phyloP scores from a whole-genome alignment of 2,888 invertebrate genomes.

The Synanthedon formicaeformis region DNA sequence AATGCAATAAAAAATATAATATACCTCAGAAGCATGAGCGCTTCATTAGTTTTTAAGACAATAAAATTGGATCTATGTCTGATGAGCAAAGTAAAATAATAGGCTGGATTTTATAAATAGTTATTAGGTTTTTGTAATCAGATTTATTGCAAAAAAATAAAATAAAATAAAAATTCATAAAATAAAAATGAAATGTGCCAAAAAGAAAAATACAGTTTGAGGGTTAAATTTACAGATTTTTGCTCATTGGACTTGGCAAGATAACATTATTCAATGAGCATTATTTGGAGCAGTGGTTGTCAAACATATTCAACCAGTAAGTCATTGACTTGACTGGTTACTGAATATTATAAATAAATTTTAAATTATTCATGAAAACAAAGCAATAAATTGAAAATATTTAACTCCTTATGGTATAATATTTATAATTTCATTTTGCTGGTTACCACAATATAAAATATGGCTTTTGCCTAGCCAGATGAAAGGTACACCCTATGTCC shows the following conservation, averaged over 20 bases:
- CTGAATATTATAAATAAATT: too few relatives aligned
- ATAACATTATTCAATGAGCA: conserved; percentile 1
- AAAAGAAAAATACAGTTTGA: conserved; percentile 16
- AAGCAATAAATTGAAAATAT: too few relatives aligned
- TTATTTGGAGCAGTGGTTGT: not conserved
- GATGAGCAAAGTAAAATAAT: conserved; percentile 21
- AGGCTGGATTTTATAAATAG: not conserved
- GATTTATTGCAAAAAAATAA: not conserved
- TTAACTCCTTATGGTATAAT: too few relatives aligned
- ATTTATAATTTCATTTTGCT: too few relatives aligned
- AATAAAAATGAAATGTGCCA: conserved; percentile 47
- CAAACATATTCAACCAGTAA: too few relatives aligned
- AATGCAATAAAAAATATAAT: conserved; percentile 37
- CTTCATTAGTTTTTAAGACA: conserved; percentile 51
- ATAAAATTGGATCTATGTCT: conserved; percentile 34
- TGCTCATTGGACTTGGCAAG: conserved; percentile 19
- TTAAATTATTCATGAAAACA: too few relatives aligned
- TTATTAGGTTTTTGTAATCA: not conserved
- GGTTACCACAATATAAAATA: too few relatives aligned
- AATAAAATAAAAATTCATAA: conserved; percentile 13
- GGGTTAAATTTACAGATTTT: conserved; percentile 7
- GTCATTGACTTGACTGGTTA: too few relatives aligned
- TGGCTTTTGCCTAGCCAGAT: too few relatives aligned
- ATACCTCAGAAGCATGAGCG: conserved; percentile 59
- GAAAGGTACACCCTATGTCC: too few relatives aligned